phyloP scores from a whole-genome alignment of 1,140 invertebrate genomes.

The Anagrus nilaparvatae region DNA sequence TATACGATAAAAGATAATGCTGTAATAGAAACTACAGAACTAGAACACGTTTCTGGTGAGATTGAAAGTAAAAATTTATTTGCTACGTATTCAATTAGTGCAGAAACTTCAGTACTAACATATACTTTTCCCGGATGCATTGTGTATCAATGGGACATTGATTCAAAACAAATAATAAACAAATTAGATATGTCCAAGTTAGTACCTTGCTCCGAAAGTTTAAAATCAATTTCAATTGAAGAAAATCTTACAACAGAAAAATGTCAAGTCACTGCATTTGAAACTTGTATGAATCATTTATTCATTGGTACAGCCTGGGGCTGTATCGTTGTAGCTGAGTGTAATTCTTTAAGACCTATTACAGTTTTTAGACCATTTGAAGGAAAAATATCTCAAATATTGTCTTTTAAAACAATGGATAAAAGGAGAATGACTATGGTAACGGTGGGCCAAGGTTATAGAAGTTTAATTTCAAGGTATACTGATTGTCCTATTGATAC shows the following conservation, averaged over 20 bases:
- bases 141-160: conserved; percentile 75
- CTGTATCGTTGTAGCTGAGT: conserved; percentile 78
- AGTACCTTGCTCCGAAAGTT: conserved; percentile 80
- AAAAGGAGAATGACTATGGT: conserved; percentile 51
- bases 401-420: conserved; percentile 33
- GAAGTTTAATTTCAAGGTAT: conserved; percentile 64
- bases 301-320: conserved; percentile 90
- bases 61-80: conserved; percentile 30
- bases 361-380: conserved; percentile 86
- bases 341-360: conserved; percentile 66
- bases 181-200: conserved; percentile 86
- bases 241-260: conserved; percentile 70
- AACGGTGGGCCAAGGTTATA: conserved; percentile 74
- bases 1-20: conserved; percentile 46
- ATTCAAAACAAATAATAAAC: conserved; percentile 55
- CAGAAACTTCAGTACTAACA: conserved; percentile 58
- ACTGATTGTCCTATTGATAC: conserved; percentile 46
- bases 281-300: conserved; percentile 56
- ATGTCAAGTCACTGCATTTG: conserved; percentile 74
- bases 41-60: conserved; percentile 10
- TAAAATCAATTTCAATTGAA: conserved; percentile 86
- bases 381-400: conserved; percentile 54
- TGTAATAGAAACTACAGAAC: conserved; percentile 27
- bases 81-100: conserved; percentile 36
- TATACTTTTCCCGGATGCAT: conserved; percentile 70